Percentiles rank a stretch among this genome's conserved stretches.
These are phyloP conservation scores for Garra rufa DNA, from an alignment of 2,113 vertebrate species.

Conservation along the genomic window DNA sequence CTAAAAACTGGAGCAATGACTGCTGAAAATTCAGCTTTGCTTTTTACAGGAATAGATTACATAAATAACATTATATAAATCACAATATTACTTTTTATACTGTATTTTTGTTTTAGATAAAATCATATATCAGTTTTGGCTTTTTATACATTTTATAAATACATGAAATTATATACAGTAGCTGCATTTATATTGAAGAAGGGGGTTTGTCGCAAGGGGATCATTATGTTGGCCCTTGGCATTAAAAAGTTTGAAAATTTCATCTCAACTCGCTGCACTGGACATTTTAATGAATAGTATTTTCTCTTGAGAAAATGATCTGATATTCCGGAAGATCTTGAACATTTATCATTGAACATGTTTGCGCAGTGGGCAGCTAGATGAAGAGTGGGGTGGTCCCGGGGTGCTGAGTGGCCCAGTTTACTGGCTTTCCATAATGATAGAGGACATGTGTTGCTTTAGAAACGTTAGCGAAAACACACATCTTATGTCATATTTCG, in stretches of 20 bases:
- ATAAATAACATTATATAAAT: background rate
- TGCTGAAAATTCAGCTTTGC: background rate
- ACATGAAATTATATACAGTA: background rate
- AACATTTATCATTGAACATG: constrained; percentile 31
- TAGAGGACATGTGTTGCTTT: background rate
- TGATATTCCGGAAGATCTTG: constrained; percentile 20
- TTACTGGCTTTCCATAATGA: constrained; percentile 6
- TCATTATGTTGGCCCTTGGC: background rate
- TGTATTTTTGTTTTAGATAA: too few species aligned
- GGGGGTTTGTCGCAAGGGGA: background rate
- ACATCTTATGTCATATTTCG: background rate
- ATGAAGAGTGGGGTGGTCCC: constrained; percentile 28
- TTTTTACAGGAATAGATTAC: background rate
- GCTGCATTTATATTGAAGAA: background rate
- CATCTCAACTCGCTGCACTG: background rate
- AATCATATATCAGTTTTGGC: background rate
- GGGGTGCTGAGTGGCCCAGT: constrained; percentile 24
- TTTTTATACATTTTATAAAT: background rate
- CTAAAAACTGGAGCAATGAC: background rate
- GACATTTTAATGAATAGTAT: constrained; percentile 22
- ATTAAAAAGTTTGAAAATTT: constrained; percentile 4
- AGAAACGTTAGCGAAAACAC: background rate
- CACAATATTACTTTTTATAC: background rate
- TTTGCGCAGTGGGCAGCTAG: background rate
- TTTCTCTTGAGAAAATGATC: background rate